phyloP scores from a whole-genome alignment of 2,888 invertebrate species.

The Bursaphelenchus okinawaensis region DNA sequence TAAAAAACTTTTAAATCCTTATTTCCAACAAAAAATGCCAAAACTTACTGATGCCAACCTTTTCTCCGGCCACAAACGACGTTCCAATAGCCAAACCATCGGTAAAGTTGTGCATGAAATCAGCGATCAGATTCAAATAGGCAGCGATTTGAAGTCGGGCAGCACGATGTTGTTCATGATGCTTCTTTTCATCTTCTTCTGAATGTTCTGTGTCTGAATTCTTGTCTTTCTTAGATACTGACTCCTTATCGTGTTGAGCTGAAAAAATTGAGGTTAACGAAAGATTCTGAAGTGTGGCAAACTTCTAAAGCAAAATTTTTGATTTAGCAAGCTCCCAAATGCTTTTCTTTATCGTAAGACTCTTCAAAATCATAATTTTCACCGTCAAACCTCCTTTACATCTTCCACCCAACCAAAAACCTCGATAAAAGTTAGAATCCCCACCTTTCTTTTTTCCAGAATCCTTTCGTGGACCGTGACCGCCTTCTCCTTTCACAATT shows the following conservation, averaged over 20 bases:
- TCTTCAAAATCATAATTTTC: no score
- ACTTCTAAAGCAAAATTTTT: no score
- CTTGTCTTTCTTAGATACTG: constrained; percentile 16
- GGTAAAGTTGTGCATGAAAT: constrained; percentile 97
- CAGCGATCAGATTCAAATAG: constrained; percentile 92
- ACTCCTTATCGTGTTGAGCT: not conserved
- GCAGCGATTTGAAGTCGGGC: constrained; percentile 70
- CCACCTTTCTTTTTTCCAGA: constrained; percentile 9
- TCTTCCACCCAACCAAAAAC: no score
- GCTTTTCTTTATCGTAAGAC: no score
- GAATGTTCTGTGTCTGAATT: constrained; percentile 16
- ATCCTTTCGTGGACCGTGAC: constrained; percentile 67
- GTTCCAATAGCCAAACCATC: constrained; percentile 98
- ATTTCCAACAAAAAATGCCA: no score
- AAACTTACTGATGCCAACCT: constrained; percentile 43
- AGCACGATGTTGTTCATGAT: constrained; percentile 5
- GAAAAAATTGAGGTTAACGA: no score
- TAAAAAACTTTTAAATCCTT: not conserved
- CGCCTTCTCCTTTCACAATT: constrained; percentile 68
- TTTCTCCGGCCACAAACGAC: constrained; percentile 63
- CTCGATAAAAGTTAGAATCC: no score
- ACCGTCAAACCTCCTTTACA: no score
- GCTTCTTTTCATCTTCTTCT: constrained; percentile 16
- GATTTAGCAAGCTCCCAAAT: no score
- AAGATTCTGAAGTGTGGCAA: no score